phyloP scores from a whole-genome alignment of 2,113 vertebrate species.

The Calonectris borealis region DNA sequence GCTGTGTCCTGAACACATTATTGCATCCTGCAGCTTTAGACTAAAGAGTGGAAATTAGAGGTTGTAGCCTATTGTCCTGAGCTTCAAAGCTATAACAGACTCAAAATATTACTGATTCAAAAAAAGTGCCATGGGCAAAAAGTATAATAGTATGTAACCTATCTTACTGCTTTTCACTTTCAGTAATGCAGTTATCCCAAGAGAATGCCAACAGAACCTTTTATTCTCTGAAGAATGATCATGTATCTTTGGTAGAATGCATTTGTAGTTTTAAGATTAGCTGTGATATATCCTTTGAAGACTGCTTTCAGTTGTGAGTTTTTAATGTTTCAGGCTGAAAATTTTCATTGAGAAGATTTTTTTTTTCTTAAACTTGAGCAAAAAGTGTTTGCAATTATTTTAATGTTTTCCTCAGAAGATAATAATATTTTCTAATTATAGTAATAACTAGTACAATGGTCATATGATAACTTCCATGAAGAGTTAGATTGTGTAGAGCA shows the following conservation, averaged over 20 bases:
- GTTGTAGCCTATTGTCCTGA: not conserved
- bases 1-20: not conserved
- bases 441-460: not conserved
- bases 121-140: not conserved
- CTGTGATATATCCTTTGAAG: not conserved
- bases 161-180: not conserved
- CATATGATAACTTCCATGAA: not conserved
- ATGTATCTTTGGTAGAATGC: not conserved
- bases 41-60: not conserved
- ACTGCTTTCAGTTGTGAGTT: not conserved
- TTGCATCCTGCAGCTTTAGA: not conserved
- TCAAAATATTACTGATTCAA: not conserved
- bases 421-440: not conserved
- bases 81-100: not conserved
- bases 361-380: not conserved
- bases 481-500: not conserved
- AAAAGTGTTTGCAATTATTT: not conserved
- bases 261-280: not conserved
- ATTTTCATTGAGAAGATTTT: not conserved
- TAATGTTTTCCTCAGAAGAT: not conserved
- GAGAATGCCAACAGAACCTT: not conserved
- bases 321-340: not conserved
- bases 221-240: not conserved
- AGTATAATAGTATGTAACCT: not conserved
- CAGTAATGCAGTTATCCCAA: not conserved